These are phyloP conservation scores for human (Homo sapiens) DNA, from an alignment of 2,113 vertebrate species.

Conservation along the genomic window GRCh38 chr13:20423501-20424000, in stretches of 20 bases:
- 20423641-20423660: too few species aligned
- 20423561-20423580: neutral
- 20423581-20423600: neutral
- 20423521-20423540: neutral
- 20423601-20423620: neutral
- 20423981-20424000: too few species aligned
- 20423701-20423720: neutral
- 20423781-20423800: too few species aligned
- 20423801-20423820: too few species aligned
- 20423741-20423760: neutral
- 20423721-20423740: neutral
- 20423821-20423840: too few species aligned
- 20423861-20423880: too few species aligned
- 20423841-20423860: too few species aligned
- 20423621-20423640: neutral
- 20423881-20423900: too few species aligned
- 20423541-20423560: neutral
- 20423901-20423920: rapidly evolving
- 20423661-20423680: neutral
- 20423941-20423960: too few species aligned
- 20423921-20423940: too few species aligned
- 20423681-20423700: neutral
- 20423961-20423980: too few species aligned
- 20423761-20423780: neutral
- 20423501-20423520: neutral